A percentile compares a stretch with the other conserved stretches of the same genome.
phyloP scores from a whole-genome alignment of 2,113 vertebrate genomes.

The Thunnus thynnus region DNA sequence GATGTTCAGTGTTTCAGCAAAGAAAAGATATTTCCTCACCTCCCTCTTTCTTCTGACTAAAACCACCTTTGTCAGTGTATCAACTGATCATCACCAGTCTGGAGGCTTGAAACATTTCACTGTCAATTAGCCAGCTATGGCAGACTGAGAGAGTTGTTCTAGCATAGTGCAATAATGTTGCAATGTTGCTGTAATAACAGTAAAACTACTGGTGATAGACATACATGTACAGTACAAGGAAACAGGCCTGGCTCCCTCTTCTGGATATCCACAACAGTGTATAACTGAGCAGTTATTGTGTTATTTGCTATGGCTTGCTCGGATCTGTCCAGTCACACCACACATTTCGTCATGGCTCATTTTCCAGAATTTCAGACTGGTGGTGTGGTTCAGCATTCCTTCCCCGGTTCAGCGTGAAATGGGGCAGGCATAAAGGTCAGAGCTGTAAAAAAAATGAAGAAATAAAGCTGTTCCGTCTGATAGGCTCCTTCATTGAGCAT shows the following conservation, averaged over 20 bases:
- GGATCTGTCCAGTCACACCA: neutral
- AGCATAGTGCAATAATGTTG: slow-evolving; percentile 43
- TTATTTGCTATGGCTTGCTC: neutral
- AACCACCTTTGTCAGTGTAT: neutral
- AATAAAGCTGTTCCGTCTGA: slow-evolving; percentile 40
- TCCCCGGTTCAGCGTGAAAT: slow-evolving; percentile 8
- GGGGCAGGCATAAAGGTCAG: slow-evolving; percentile 46
- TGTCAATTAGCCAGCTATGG: slow-evolving; percentile 3
- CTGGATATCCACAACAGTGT: slow-evolving; percentile 39
- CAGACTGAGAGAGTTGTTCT: neutral
- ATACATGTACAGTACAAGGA: neutral
- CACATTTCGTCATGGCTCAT: slow-evolving; percentile 3
- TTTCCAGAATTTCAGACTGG: slow-evolving; percentile 24
- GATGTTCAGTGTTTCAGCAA: neutral
- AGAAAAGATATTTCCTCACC: neutral
- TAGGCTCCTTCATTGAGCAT: slow-evolving; percentile 11
- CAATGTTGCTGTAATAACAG: slow-evolving; percentile 33
- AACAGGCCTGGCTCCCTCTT: slow-evolving; percentile 58
- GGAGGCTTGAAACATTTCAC: neutral
- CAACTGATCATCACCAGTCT: slow-evolving; percentile 8
- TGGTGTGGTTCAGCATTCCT: slow-evolving; percentile 26
- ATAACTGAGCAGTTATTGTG: neutral
- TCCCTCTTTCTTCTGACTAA: neutral
- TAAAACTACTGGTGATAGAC: neutral
- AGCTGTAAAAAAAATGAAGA: slow-evolving; percentile 33